Evolutionary conservation across 64 coral and sea anemone species (phyloP).

Genomic region (Dendrophyllia cribrosa): DNA sequence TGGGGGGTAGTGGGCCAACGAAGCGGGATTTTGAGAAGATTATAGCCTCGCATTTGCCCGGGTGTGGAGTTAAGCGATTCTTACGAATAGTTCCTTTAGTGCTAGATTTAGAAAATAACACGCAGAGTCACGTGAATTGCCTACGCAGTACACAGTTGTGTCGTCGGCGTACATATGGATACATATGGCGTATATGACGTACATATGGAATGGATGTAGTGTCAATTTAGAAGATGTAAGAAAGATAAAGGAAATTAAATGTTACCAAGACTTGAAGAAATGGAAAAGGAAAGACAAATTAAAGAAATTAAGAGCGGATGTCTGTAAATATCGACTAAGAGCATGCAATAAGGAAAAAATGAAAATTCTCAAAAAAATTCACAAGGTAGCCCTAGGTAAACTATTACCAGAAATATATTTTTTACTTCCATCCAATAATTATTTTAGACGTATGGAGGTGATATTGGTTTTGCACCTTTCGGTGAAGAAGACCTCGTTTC

Average conservation of each 20-base stretch:
- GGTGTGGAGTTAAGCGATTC: too few species aligned
- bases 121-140: neutral
- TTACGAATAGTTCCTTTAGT: too few species aligned
- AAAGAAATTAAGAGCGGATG: neutral
- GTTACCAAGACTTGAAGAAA: too few species aligned
- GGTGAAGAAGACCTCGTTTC: neutral
- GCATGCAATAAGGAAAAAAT: neutral
- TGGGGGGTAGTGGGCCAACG: neutral
- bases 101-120: neutral
- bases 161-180: neutral
- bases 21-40: neutral
- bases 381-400: neutral
- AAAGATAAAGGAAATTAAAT: too few species aligned
- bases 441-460: neutral
- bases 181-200: too few species aligned
- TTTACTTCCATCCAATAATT: neutral
- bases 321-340: neutral
- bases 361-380: constrained; percentile 1
- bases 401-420: neutral
- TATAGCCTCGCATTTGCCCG: neutral
- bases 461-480: neutral
- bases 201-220: too few species aligned
- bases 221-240: too few species aligned
- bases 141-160: neutral
- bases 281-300: too few species aligned